Base-by-base conservation (phyloP, 2,888 invertebrate genomes). In the Boloria selene region DNA sequence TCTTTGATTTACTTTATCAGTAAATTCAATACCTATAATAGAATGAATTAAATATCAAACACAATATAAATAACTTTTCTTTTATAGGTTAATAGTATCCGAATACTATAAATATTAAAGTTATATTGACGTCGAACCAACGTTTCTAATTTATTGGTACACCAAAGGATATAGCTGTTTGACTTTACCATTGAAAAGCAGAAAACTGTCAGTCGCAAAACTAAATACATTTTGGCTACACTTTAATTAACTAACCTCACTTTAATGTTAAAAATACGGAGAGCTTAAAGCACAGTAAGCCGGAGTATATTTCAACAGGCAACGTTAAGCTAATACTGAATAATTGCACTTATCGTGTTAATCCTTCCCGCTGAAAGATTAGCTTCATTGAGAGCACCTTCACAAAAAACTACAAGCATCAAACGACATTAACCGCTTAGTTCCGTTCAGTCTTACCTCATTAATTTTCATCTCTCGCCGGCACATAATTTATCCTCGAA, bases 401-500 rank as follows among this genome's bases (percentile, higher is more conserved):
- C 38, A 52, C 62, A 70, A 70, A 71, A 73, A 73, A 73, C 70
- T 72, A 73, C 68, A 64, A 67, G 54, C 65, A 55, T 66, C 64
- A 65, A 72, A 68, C 64, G 65, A 69, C 70, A 69, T 70, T 67
- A 68, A 70, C 65, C 70, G 69, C 72, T 70, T 72, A 72, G 72
- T 73, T 72, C 67, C 69, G 66, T 77, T 87, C 87, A 84, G 84
- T 90, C 87, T 88, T 89, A 86, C 82, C 87, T 92, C 92, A 91
- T 92, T 92, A 92, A 91, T 92, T 92, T 90, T 90, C 91, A 90
- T 91, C 91, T 90, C 85, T 65, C 56, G 56, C 85, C 83, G 81
- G 81, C 85, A 86, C 91, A 90, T 92, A 91, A 91, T 88, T 92
- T 87, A 87, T 88, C 82, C 85, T 88, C 84, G 88, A 92, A 83